Evolutionary conservation across 1,140 invertebrate genomes (phyloP).

Genomic region (Tetragonula clypearis): DNA sequence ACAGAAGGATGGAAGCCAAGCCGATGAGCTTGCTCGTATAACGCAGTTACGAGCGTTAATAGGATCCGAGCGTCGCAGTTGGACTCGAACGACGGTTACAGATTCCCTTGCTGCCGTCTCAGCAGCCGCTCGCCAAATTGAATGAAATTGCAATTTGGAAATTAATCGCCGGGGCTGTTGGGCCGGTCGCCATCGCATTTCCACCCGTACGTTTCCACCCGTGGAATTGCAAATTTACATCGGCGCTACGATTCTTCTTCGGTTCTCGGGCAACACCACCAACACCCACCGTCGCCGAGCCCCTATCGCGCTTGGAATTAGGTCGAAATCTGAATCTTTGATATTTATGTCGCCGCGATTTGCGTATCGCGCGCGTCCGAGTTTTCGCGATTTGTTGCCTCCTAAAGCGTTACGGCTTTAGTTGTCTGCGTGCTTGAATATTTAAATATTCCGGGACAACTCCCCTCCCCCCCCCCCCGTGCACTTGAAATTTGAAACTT

Average conservation of each 20-base stretch:
- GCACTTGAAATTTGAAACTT: not conserved
- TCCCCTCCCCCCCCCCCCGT: no score
- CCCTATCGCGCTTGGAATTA: not conserved
- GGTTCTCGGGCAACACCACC: not conserved
- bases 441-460: not conserved
- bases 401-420: not conserved
- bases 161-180: conserved; percentile 61
- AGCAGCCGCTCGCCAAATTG: conserved; percentile 52
- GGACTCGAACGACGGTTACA: conserved; percentile 41
- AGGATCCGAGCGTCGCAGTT: conserved; percentile 58
- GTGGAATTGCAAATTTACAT: conserved; percentile 43
- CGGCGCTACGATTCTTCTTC: conserved; percentile 23
- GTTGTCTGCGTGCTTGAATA: not conserved
- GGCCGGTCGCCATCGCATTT: conserved; percentile 19
- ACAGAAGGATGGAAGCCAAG: not conserved
- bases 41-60: conserved; percentile 63
- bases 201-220: conserved; percentile 21
- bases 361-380: no score
- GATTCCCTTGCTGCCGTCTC: conserved; percentile 46
- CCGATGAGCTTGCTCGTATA: conserved; percentile 58
- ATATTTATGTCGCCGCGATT: not conserved
- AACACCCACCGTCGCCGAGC: no score
- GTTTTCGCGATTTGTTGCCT: not conserved
- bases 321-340: not conserved
- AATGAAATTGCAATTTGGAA: conserved; percentile 69